Evolutionary conservation across 2,888 invertebrate genomes (phyloP).

Genomic region (Elmis aenea): DNA sequence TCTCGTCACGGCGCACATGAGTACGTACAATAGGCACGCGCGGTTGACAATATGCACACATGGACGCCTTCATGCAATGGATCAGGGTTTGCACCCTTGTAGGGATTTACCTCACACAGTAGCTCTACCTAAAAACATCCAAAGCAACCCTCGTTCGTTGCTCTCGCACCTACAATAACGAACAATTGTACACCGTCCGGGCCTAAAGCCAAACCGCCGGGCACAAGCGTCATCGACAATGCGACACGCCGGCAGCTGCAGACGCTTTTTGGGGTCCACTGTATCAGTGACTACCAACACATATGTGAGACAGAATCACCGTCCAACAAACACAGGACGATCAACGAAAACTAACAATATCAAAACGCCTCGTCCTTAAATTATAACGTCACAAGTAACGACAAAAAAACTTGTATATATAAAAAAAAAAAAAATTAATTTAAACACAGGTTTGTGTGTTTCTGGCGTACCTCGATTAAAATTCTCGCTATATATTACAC

Average conservation of each 20-base stretch:
- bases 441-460: too few relatives aligned
- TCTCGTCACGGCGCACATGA: conserved; percentile 12
- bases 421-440: too few relatives aligned
- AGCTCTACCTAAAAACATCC: conserved; percentile 4
- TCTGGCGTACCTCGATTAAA: too few relatives aligned
- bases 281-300: too few relatives aligned
- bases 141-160: conserved; percentile 9
- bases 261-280: too few relatives aligned
- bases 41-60: conserved; percentile 44
- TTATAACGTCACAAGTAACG: too few relatives aligned
- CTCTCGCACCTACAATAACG: conserved; percentile 14
- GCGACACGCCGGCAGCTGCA: conserved; percentile 17
- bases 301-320: too few relatives aligned
- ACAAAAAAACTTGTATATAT: too few relatives aligned
- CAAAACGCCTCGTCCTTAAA: too few relatives aligned
- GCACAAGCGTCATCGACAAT: conserved; percentile 14
- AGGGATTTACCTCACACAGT: conserved; percentile 14
- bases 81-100: conserved; percentile 28
- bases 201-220: conserved; percentile 19
- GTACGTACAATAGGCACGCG: conserved; percentile 40
- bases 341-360: too few relatives aligned
- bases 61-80: conserved; percentile 42
- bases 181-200: conserved; percentile 15
- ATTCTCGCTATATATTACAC: too few relatives aligned
- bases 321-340: too few relatives aligned